Evolutionary conservation across 2,888 invertebrate species (phyloP).

Genomic region (Drosophila melanocephala): DNA sequence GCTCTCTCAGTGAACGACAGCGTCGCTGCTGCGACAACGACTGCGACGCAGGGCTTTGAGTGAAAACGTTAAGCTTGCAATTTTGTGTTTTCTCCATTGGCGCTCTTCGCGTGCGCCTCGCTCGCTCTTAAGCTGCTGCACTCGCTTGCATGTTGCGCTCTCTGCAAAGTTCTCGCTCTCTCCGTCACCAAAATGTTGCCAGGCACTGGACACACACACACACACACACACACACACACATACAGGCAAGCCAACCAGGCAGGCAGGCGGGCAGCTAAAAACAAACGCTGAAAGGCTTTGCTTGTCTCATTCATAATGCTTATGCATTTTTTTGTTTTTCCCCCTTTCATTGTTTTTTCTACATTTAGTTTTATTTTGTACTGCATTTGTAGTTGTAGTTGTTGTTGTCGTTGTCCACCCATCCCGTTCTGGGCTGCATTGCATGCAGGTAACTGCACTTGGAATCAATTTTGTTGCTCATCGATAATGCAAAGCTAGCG

Average conservation of each 20-base stretch:
- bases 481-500: constrained; percentile 72
- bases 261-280: not conserved
- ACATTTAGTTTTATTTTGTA: not conserved
- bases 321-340: constrained; percentile 32
- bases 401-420: not conserved
- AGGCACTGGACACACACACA: constrained; percentile 19
- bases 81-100: not conserved
- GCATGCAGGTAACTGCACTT: constrained; percentile 77
- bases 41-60: constrained; percentile 58
- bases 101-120: constrained; percentile 23
- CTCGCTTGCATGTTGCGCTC: constrained; percentile 51
- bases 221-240: constrained; percentile 10
- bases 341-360: too few relatives aligned
- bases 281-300: constrained; percentile 48
- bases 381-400: not conserved
- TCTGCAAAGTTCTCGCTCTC: constrained; percentile 12
- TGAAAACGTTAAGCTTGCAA: constrained; percentile 46
- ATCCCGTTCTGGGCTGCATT: constrained; percentile 16
- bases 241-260: not conserved
- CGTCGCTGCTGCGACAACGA: constrained; percentile 11
- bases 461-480: constrained; percentile 76
- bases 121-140: constrained; percentile 54
- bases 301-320: constrained; percentile 63
- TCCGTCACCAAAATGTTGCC: constrained; percentile 62
- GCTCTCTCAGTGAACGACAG: not conserved